Conservation (phyloP, 2,113 vertebrate species). For the Plecotus auritus region DNA sequence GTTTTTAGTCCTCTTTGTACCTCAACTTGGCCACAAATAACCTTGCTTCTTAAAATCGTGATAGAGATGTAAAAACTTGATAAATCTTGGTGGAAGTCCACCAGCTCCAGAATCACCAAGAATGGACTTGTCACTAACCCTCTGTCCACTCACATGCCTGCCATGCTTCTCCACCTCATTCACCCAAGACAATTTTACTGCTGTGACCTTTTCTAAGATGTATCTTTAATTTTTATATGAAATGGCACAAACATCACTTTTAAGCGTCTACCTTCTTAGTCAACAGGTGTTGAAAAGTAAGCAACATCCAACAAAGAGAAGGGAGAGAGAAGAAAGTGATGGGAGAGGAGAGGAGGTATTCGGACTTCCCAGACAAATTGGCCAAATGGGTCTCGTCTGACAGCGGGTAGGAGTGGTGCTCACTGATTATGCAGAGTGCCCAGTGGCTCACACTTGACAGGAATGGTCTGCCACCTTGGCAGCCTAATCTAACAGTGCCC, state of each 20-base stretch:
- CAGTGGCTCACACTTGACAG: background rate
- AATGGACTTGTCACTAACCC: background rate
- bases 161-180: background rate
- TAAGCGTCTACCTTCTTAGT: background rate
- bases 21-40: background rate
- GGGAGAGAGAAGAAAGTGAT: background rate
- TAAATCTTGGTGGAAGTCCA: too few relatives aligned
- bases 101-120: background rate
- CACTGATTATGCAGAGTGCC: background rate
- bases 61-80: accelerated
- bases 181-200: background rate
- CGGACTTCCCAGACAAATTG: too few relatives aligned
- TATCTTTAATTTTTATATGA: background rate
- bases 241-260: background rate
- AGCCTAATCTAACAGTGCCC: too few relatives aligned
- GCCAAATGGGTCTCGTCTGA: background rate
- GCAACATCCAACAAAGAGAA: background rate
- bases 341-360: too few relatives aligned
- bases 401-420: background rate
- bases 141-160: too few relatives aligned
- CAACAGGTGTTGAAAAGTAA: background rate
- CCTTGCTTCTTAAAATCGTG: background rate
- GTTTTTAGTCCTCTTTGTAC: background rate
- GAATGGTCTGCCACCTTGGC: background rate
- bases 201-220: background rate